phyloP scores from a whole-genome alignment of 2,113 vertebrate species.

The Ciconia boyciana region DNA sequence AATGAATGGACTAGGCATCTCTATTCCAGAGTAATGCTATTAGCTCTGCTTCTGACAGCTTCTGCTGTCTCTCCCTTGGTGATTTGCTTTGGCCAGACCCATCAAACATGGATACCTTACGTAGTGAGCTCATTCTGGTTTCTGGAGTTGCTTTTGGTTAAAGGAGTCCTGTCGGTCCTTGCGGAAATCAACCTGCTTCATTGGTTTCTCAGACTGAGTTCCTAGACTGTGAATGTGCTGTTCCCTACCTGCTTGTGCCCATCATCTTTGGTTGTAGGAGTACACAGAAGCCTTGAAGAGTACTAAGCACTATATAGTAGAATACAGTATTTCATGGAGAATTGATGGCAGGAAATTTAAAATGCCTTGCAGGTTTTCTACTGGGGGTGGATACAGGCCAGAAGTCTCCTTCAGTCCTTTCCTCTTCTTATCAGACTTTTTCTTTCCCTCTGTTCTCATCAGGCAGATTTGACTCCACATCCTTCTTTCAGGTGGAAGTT shows the following conservation, averaged over 20 bases:
- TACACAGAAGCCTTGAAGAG: not conserved
- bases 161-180: not conserved
- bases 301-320: not conserved
- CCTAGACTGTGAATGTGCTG: not conserved
- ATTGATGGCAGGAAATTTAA: not conserved
- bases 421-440: not conserved
- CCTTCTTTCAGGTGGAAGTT: not conserved
- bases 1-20: not conserved
- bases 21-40: not conserved
- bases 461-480: not conserved
- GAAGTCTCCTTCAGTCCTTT: not conserved
- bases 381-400: not conserved
- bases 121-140: not conserved
- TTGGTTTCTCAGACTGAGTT: not conserved
- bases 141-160: not conserved
- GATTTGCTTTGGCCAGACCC: not conserved
- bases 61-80: not conserved
- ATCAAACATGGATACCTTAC: not conserved
- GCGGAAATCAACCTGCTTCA: not conserved
- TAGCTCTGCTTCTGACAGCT: not conserved
- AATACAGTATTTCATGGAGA: not conserved
- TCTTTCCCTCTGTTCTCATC: not conserved
- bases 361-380: not conserved
- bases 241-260: not conserved
- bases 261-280: not conserved